Conservation (phyloP, 2,888 invertebrate genomes). For the Phaedon cochleariae region DNA sequence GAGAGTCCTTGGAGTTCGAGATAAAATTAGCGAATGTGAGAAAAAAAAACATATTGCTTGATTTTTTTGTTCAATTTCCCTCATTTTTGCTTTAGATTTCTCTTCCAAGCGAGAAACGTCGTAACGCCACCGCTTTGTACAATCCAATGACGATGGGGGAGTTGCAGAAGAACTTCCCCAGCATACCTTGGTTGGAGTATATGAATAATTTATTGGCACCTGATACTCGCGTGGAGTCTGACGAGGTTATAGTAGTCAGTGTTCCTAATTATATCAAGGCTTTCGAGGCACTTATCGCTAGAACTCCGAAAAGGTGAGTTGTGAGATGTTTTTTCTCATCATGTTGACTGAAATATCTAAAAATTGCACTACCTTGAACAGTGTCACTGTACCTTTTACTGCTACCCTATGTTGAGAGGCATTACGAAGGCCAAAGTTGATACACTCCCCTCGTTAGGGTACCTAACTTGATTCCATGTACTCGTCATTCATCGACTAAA, state of each 20-base stretch:
- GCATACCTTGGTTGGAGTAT: constrained; percentile 83
- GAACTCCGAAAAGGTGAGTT: constrained; percentile 66
- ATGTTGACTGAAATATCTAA: too few relatives aligned
- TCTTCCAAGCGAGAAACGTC: constrained; percentile 86
- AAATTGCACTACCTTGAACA: too few relatives aligned
- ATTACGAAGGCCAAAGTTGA: too few relatives aligned
- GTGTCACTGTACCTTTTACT: too few relatives aligned
- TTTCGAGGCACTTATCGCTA: constrained; percentile 69
- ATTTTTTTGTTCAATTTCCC: too few relatives aligned
- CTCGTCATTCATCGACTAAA: too few relatives aligned
- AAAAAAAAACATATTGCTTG: too few relatives aligned
- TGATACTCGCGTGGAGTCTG: constrained; percentile 67
- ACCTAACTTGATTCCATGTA: too few relatives aligned
- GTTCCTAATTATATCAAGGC: constrained; percentile 83
- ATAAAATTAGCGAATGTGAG: constrained; percentile 90
- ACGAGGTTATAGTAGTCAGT: constrained; percentile 84
- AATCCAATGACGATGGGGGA: constrained; percentile 88
- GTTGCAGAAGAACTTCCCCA: constrained; percentile 77
- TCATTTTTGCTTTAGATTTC: too few relatives aligned
- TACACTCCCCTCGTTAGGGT: too few relatives aligned
- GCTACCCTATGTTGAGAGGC: too few relatives aligned
- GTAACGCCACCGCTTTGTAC: constrained; percentile 90
- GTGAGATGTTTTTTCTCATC: too few relatives aligned
- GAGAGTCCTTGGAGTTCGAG: constrained; percentile 86
- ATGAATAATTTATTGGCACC: constrained; percentile 81